Base-by-base conservation (phyloP, 2,888 invertebrate species). In the Macrophya annulata region DNA sequence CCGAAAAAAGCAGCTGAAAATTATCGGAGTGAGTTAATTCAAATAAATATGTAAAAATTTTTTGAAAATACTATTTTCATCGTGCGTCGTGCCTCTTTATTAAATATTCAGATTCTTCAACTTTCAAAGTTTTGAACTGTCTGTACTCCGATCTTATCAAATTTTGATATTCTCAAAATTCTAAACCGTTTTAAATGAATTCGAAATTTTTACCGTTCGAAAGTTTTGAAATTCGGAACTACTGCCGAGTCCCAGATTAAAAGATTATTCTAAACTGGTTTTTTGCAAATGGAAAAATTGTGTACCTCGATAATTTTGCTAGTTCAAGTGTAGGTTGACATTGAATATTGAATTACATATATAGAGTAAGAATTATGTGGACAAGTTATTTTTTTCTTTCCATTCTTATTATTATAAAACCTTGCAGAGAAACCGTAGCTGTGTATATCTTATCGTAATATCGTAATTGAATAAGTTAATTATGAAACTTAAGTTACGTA, bases 401-500 rank as follows among this genome's bases (percentile, higher is more conserved):
- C 40, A n/a, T 2, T 72, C 6, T 62, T 55, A 17, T 68, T 68
- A 17, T 31, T 68, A 68, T 37, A 68, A 25, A 68, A 25, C 68
- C 68, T 68, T 15, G 68, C 25, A 68, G 71, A 25, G 71, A 71
- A 71, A 40, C 71, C 37, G 71, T 71, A 71, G 62, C 62, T 62
- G 62, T 62, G 62, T 62, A 62, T 25, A 25, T 25, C 48, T 45
- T 21, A 25, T 74, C 76, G 76, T 25, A 45, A 76, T 25, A 48
- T 45, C 15, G 45, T 76, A 76, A 76, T 76, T 48, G 76, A 31
- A 76, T 76, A 79, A 79, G n/a, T n/a, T 79, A 40, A 51, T 77
- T 79, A 55, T 40, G 71, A 40, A 40, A 71, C 71, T 68, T 55
- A 62, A 40, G 71, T 71, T 71, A 71, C 71, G 71, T 71, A 65